These are phyloP conservation scores for Excalfactoria chinensis DNA, from an alignment of 2,113 vertebrate species.

Conservation along the genomic window DNA sequence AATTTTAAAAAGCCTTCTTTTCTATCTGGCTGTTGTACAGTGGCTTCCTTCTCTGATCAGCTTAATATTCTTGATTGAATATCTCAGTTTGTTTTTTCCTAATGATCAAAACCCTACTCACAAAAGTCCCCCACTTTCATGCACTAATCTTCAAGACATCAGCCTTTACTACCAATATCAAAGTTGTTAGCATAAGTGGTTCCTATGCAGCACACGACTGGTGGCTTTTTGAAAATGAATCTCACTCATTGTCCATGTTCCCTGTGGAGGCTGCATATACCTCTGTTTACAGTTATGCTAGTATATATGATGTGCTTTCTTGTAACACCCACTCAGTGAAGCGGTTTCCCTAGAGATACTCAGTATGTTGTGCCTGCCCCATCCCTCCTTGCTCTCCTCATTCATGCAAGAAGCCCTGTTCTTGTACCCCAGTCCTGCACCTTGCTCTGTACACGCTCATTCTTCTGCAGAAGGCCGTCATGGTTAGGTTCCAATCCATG, in stretches of 20 bases:
- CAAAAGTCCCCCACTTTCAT: not conserved
- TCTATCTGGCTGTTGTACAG: not conserved
- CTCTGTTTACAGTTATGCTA: not conserved
- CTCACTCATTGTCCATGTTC: fast-evolving
- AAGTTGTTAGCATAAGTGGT: not conserved
- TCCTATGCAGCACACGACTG: not conserved
- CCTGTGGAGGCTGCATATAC: not conserved
- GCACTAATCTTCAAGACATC: not conserved
- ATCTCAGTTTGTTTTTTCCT: not conserved
- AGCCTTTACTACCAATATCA: not conserved
- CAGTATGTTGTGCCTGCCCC: not conserved
- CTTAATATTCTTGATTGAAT: slow-evolving; percentile 5
- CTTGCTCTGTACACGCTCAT: not conserved
- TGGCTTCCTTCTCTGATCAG: slow-evolving; percentile 4
- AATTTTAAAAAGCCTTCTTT: not conserved
- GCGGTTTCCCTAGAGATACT: not conserved
- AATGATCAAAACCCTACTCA: slow-evolving; percentile 1
- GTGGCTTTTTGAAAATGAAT: not conserved
- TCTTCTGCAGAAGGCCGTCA: not conserved
- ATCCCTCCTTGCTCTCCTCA: not conserved
- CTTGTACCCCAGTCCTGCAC: not conserved
- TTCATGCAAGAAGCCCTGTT: not conserved
- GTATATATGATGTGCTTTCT: not conserved
- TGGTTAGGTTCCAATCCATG: not conserved
- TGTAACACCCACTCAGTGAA: not conserved